These are phyloP conservation scores for Tachysurus vachellii DNA, from an alignment of 2,113 vertebrate species.

Conservation along the genomic window DNA sequence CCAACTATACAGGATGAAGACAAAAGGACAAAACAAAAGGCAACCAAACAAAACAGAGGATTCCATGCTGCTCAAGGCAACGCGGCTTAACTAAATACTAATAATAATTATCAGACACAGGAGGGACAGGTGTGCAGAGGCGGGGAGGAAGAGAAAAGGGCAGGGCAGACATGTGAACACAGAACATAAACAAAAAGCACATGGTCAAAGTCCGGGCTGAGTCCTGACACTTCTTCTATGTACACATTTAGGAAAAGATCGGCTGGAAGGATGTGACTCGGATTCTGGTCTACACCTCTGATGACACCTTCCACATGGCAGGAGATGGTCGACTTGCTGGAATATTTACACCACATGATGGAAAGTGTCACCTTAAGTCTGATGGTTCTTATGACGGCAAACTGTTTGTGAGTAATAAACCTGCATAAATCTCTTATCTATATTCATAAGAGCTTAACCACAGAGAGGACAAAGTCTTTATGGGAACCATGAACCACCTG, in stretches of 20 bases:
- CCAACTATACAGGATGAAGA: too few relatives aligned
- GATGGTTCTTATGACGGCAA: slow-evolving; percentile 70
- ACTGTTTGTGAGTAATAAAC: slow-evolving; percentile 61
- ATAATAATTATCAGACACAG: too few relatives aligned
- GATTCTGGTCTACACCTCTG: slow-evolving; percentile 80
- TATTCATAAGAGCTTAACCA: neutral
- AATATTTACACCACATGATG: slow-evolving; percentile 74
- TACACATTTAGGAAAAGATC: slow-evolving; percentile 68
- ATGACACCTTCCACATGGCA: slow-evolving; percentile 80
- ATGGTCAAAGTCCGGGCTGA: too few relatives aligned
- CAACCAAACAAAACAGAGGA: too few relatives aligned
- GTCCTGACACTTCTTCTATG: too few relatives aligned
- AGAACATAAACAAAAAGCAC: too few relatives aligned
- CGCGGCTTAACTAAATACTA: too few relatives aligned
- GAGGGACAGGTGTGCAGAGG: too few relatives aligned
- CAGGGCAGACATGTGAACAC: too few relatives aligned
- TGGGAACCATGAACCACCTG: neutral
- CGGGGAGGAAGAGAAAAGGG: too few relatives aligned
- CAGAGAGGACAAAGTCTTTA: neutral
- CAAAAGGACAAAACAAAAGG: too few relatives aligned
- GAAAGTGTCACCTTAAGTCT: slow-evolving; percentile 74
- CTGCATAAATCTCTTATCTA: neutral
- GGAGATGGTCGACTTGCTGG: slow-evolving; percentile 80
- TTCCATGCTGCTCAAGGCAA: too few relatives aligned
- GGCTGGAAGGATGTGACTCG: slow-evolving; percentile 77